These are phyloP conservation scores for Bujurquina vittata DNA, from an alignment of 2,113 vertebrate species.

Conservation along the genomic window DNA sequence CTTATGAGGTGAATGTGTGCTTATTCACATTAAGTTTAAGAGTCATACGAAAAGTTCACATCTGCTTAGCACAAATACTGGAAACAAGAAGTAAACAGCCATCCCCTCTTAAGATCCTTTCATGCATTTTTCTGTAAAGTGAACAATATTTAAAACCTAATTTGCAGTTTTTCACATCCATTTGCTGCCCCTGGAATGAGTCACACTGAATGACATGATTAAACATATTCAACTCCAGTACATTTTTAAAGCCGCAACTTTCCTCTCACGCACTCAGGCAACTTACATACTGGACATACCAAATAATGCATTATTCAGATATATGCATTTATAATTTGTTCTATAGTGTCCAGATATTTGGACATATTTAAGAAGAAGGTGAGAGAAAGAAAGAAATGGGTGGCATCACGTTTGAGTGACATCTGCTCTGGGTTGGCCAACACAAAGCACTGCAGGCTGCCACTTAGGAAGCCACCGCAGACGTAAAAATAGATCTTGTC, in stretches of 20 bases:
- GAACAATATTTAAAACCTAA: neutral
- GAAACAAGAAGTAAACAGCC: neutral
- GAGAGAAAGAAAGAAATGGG: conserved; percentile 3
- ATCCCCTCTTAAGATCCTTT: neutral
- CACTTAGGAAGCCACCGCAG: conserved; percentile 56
- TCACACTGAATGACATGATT: neutral
- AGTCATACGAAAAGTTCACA: neutral
- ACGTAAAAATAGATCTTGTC: conserved; percentile 63
- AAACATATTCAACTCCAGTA: neutral
- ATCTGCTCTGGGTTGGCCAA: conserved; percentile 59
- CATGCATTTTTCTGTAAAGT: neutral
- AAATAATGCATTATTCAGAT: too few relatives aligned
- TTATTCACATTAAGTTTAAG: neutral
- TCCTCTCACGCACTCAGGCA: neutral
- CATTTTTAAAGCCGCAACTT: neutral
- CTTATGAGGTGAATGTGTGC: neutral
- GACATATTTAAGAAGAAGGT: neutral
- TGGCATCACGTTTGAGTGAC: conserved; percentile 32
- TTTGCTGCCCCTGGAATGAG: neutral
- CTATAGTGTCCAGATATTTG: neutral
- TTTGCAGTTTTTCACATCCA: neutral
- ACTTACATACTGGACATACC: too few relatives aligned
- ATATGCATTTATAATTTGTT: too few relatives aligned
- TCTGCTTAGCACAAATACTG: conserved; percentile 6
- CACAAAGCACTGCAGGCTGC: conserved; percentile 38